Base-by-base conservation (phyloP, 2,113 vertebrate species). In the Tringa solitaria region DNA sequence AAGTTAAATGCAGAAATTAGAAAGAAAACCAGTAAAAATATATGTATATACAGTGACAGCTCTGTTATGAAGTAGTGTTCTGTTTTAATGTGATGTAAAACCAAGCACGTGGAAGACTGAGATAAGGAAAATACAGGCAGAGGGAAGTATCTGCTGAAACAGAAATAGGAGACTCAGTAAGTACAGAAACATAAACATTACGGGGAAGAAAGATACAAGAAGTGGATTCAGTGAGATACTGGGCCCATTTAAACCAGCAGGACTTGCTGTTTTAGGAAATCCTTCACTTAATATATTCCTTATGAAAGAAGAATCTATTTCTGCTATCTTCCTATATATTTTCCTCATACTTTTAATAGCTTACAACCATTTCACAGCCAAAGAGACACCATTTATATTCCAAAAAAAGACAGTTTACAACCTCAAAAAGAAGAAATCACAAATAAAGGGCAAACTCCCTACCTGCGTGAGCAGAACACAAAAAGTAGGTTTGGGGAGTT, bases 41-140 rank as follows among this genome's bases (percentile, higher is more conserved):
- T 12, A 61, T 4, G 64, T 82, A 78, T 37, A 61, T 46, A 54
- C 21, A 94, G 41, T 4, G 13, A 59, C 21, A 84, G 78, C 39
- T 80, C 82, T 67, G 41, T 41, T 90, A 93, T 21, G 28, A 93
- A 19, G 51, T 28, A 84, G 15, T 4, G 4, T 63, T 92, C 54
- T 87, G 37, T 67, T 93, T 93, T 75, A 92, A 93, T 84, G 69
- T 4, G 33, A 86, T 89, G 83, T 78, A 90, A 95, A 95, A 90
- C 67, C 75, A 94, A 95, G 60, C 72, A 89, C 56, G 6, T 92
- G 96, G 90, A 89, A 88, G 51, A 75, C 41, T 60, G 73, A 96
- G 82, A 94, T 91, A 96, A 97, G 88, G 83, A 90, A 87, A 96
- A 95, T 78, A 77, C 6, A 96, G 48, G 80, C 68, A 80, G 59